phyloP scores from a whole-genome alignment of 2,888 invertebrate species.

The Lithophane socia region DNA sequence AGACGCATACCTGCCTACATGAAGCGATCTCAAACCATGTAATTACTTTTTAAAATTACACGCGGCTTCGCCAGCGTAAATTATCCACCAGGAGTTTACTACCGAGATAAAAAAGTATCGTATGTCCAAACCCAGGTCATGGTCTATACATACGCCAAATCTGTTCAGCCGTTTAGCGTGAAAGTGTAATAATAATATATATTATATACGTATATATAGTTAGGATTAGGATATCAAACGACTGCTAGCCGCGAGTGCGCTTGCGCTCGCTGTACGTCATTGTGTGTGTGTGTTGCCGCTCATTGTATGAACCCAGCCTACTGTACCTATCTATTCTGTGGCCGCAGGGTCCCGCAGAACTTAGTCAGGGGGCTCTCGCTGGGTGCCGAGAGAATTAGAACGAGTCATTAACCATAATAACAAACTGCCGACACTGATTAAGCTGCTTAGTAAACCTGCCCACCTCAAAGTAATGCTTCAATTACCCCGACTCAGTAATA shows the following conservation, averaged over 20 bases:
- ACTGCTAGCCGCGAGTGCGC: no score
- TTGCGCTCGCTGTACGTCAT: no score
- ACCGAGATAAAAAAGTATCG: no score
- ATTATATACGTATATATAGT: no score
- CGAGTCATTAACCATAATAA: slow-evolving; percentile 76
- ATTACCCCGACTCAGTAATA: slow-evolving; percentile 58
- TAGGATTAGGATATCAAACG: no score
- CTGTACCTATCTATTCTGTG: slow-evolving; percentile 4
- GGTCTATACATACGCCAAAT: no score
- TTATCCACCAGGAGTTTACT: no score
- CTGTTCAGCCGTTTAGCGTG: no score
- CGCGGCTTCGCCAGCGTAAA: no score
- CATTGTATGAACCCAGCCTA: not conserved
- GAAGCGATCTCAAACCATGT: not conserved
- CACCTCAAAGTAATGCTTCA: slow-evolving; percentile 70
- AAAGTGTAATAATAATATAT: no score
- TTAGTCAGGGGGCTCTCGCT: slow-evolving; percentile 56
- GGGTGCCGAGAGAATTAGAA: slow-evolving; percentile 69
- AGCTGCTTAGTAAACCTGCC: slow-evolving; percentile 72
- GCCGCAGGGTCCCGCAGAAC: slow-evolving; percentile 49
- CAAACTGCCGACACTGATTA: slow-evolving; percentile 76
- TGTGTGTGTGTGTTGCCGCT: not conserved
- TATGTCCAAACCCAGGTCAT: no score
- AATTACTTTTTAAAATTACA: no score
- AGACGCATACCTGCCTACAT: not conserved